Evolutionary conservation across 2,888 invertebrate genomes (phyloP), one percentile per base, ranked within the genome.

Genomic region (Neoitamus cyanurus): DNA sequence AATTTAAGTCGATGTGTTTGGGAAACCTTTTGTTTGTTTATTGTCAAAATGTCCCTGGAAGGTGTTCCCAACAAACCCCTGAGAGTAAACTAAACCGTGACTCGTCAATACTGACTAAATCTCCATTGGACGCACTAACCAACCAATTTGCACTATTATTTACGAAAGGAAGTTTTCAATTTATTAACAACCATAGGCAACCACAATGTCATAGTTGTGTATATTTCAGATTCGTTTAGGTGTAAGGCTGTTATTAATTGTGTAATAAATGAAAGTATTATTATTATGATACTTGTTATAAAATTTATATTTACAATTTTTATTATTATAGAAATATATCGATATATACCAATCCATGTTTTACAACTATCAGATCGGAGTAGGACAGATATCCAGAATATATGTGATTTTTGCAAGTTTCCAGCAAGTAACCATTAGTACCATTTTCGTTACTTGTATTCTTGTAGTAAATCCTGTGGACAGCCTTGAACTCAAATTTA

Each of bases 241-340:
- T 69, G 69, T 82, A 82, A 82, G 82, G 69, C 42, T 82, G 82
- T 82, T 82, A 69, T 69, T 69, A 82, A 82, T 80, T 82, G 36
- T 82, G 25, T 82, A 69, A 82, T 82, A 82, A 82, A 69, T 69
- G 20, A 68, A 82, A 82, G 82, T 82, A 82, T 82, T 82, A 82
- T 80, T 73, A 34, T 75, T 37, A 69, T 69, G 82, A 37, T 82
- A 82, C 82, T 82, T 82, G 82, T 82, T 82, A 82, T 80, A 82
- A 69, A 68, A 36, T 82, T 82, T 82, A 82, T 80, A 48, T 80
- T 80, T 80, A 58, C 36, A 82, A 36, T 34, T 82, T 82, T 69
- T 82, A 69, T 82, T 69, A 69, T 82, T 69, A 36, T 69, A 69
- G 36, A 82, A 69, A 69, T 69, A 75, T 75, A 75, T 75, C 75